A percentile compares a stretch with the other conserved stretches of the same genome.
phyloP scores from a whole-genome alignment of 2,888 invertebrate species.

The Eupelmus urozonus region DNA sequence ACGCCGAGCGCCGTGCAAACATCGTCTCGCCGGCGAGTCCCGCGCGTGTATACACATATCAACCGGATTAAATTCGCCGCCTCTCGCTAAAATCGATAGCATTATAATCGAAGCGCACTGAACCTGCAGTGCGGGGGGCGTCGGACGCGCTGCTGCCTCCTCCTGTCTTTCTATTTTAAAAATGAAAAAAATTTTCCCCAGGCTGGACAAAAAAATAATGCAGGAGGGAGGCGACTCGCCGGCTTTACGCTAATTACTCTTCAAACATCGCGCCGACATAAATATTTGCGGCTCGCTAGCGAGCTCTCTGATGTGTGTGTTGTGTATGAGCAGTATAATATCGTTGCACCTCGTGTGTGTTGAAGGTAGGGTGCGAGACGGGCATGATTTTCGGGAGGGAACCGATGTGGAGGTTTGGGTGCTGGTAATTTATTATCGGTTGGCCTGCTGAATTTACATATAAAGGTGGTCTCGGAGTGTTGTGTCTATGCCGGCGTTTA shows the following conservation, averaged over 20 bases:
- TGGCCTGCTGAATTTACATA: constrained; percentile 67
- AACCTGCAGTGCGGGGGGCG: neutral
- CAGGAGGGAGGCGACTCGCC: neutral
- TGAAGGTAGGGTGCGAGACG: neutral
- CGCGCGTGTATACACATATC: constrained; percentile 38
- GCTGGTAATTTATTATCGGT: constrained; percentile 67
- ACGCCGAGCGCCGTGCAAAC: neutral
- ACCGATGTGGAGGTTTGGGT: too few species aligned
- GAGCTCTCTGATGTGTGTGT: too few species aligned
- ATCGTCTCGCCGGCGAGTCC: constrained; percentile 2
- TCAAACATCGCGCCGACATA: constrained; percentile 35
- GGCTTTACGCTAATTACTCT: constrained; percentile 40
- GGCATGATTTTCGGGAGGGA: neutral
- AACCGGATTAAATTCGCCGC: constrained; percentile 51
- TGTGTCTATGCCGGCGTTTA: too few species aligned
- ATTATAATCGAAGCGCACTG: constrained; percentile 62
- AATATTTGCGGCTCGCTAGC: constrained; percentile 49
- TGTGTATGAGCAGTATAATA: neutral
- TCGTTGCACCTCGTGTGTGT: neutral
- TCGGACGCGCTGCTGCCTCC: neutral
- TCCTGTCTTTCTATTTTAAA: too few species aligned
- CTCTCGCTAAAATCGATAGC: constrained; percentile 46
- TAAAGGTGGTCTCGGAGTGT: constrained; percentile 57
- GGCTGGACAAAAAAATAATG: too few species aligned
- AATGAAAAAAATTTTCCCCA: too few species aligned